Percentiles rank a stretch among this genome's conserved stretches.
These are phyloP conservation scores for Nestor notabilis DNA, from an alignment of 2,113 vertebrate species.

Conservation along the genomic window DNA sequence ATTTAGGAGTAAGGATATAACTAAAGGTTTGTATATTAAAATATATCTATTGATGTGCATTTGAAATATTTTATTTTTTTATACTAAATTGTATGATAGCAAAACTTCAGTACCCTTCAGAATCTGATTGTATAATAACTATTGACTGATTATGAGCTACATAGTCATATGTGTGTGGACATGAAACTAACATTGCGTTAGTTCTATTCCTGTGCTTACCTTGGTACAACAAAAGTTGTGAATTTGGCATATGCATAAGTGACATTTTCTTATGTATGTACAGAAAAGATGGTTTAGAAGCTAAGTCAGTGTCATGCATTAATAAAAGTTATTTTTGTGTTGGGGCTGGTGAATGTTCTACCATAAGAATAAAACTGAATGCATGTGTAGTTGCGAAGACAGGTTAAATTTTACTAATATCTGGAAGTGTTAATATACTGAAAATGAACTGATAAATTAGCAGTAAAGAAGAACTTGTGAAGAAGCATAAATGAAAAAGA, in stretches of 20 bases:
- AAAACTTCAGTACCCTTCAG: background rate
- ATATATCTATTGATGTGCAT: background rate
- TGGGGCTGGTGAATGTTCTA: background rate
- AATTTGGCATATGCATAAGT: background rate
- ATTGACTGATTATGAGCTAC: background rate
- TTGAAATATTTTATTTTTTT: background rate
- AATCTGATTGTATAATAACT: background rate
- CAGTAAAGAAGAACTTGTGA: background rate
- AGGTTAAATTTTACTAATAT: background rate
- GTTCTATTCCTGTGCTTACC: background rate
- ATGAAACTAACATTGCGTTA: background rate
- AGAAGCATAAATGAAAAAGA: background rate
- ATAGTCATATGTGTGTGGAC: background rate
- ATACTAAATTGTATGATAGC: background rate
- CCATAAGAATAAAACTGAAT: background rate
- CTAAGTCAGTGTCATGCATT: background rate
- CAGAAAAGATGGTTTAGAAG: background rate
- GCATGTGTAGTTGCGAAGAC: background rate
- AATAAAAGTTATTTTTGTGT: background rate
- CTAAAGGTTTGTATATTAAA: background rate
- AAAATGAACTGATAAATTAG: background rate
- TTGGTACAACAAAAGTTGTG: background rate
- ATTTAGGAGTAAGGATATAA: background rate
- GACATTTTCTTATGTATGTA: background rate
- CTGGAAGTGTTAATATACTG: background rate